A percentile compares a stretch with the other conserved stretches of the same genome.
These are phyloP conservation scores for Cranoglanis bouderius DNA, from an alignment of 2,113 vertebrate species.

Conservation along the genomic window DNA sequence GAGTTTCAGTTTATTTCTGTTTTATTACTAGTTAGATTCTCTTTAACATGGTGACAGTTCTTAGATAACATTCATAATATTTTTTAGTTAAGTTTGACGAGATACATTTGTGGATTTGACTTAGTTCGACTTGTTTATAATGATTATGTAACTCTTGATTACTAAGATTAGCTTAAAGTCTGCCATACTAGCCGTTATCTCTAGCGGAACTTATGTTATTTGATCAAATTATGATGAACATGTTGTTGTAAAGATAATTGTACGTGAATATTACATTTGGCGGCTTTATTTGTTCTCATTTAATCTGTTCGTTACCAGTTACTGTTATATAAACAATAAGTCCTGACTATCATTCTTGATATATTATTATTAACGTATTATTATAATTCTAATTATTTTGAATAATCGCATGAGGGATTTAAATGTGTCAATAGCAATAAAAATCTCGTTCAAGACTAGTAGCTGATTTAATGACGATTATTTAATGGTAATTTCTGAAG, in stretches of 20 bases:
- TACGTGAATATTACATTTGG: background rate
- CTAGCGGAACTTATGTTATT: background rate
- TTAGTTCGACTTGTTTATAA: background rate
- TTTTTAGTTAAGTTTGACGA: background rate
- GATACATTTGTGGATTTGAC: background rate
- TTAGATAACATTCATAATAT: background rate
- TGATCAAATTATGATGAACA: background rate
- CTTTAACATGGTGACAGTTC: background rate
- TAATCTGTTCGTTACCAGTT: background rate
- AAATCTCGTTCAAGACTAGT: background rate
- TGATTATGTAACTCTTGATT: background rate
- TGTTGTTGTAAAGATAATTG: background rate
- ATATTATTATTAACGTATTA: background rate
- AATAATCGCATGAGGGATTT: too few relatives aligned
- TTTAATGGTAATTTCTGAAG: background rate
- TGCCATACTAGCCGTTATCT: background rate
- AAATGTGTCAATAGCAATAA: background rate
- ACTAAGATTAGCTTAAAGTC: background rate
- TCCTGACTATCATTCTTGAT: background rate
- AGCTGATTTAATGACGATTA: background rate
- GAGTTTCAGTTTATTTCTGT: background rate
- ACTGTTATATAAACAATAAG: background rate
- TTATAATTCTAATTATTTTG: background rate
- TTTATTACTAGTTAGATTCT: background rate
- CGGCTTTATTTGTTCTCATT: background rate